Evolutionary conservation across 2,888 invertebrate genomes (phyloP), one percentile per base, ranked within the genome.

Genomic region (Nomada fabriciana): DNA sequence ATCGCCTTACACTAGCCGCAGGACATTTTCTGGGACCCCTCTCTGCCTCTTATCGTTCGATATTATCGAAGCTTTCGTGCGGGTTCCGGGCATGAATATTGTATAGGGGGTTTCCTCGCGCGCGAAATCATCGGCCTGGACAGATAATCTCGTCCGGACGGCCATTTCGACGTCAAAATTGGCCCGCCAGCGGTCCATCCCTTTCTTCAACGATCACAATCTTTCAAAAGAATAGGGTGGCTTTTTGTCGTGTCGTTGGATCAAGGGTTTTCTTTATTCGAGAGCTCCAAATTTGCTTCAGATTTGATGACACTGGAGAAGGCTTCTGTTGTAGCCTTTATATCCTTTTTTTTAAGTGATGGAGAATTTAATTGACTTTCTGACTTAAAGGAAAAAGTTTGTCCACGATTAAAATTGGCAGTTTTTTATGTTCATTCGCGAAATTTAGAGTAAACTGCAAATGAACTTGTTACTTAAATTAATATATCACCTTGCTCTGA

Each of bases 91-190:
- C 60, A 55, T 57, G 68, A 68, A 61, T 67, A 65, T 53, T 57
- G 42, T 55, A 61, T n/a, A 47, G 5, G 15, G 57, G 23, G 68
- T 53, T 72, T 77, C 73, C 76, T 79, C 70, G 76, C 74, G 75
- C 59, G 72, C 65, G n/a, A 72, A 77, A 80, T 83, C 77, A 80
- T 61, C 76, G 65, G 3, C 36, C 52, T 55, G 47, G 59, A 15
- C 36, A 81, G 83, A 87, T 87, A 87, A 87, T 87, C 86, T 85
- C 74, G 70, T 74, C 60, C 70, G 57, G 55, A 55, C 67, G 79
- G 76, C 59, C 63, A 73, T 82, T 82, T 68, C 73, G 23, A 29
- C 59, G 69, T 60, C 50, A 25, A 77, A 77, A 83, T 83, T 83
- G 71, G 53, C 70, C 76, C 36, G 47, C 57, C 60, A 57, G 61